Base-by-base conservation (phyloP, 2,888 invertebrate species). In the Cheilosia vulpina region DNA sequence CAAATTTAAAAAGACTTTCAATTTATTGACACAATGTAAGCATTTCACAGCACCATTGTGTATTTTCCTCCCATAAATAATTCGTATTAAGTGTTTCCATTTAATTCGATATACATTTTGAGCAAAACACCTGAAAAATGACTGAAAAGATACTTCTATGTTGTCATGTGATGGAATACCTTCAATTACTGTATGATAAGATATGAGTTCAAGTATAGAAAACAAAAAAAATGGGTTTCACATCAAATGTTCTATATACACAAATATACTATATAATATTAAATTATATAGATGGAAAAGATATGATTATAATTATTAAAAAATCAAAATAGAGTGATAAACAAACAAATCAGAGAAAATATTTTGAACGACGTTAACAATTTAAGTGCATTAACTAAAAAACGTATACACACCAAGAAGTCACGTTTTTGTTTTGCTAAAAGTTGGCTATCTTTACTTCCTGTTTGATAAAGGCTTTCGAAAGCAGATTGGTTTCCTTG, bases 151-250 rank as follows among this genome's bases (percentile, higher is more conserved):
- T 57, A 57, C 38, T 38, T 62, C 27, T 31, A 45, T n/a, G n/a
- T 41, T 38, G 50, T 66, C 80, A 62, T 80, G 80, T 75, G 75
- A 75, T 41, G 43, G 57, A 75, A 75, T 50, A 68, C 55, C 45
- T 66, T 58, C 52, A 57, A 41, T 65, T 41, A 31, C 34, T 53
- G 24, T 4, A 50, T 34, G 50, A 50, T 63, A 17, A 17, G 45
- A 45, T 45, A 45, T 38, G 38, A 52, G 19, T 66, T 38, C 4
- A 52, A 66, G 9, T 38, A 34, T 13, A 13, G 34, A 15, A 7
- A 50, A 50, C 15, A n/a, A 50, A 15, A 47, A 63, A 43, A 65
- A 9, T 50, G 21, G 24, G 50, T 50, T 50, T 50, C 50, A 50
- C 19, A 50, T 21, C 6, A 11, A 19, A 50, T 34, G 50, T 41